Evolutionary conservation across 92 coral and sea anemone genomes (phyloP), one percentile per base, ranked within the genome.

Genomic region (Phenganax marumi): DNA sequence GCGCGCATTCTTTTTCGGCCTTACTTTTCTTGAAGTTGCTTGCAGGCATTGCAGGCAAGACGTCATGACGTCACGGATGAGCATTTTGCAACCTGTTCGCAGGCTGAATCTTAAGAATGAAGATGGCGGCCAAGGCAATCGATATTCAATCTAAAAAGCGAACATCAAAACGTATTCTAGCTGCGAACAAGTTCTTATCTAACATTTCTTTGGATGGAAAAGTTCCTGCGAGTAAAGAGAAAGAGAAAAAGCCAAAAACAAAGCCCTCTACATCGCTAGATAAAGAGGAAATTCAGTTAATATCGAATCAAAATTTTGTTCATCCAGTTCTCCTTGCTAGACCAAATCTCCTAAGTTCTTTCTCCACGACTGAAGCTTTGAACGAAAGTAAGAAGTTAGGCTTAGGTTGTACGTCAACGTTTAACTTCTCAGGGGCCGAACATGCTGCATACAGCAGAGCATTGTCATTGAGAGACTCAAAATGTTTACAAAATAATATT

Each of bases 191-290:
- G 14, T 96, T 96, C 77, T 94, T 96, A 8, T 91, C 99, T 43
- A 90, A 85, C 24, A 96, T 96, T 72, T 96, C 99, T 8, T 89
- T 96, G 6, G 99, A 96, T 83, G 99, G 99, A 19, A 92, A 90
- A 26, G 50, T 91, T 63, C 68, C 70, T 17, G 26, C 80, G 70
- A 90, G 87, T 62, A 75, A 76, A 18, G 58, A 61, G 0, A 81
- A 81, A 39, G 76, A 70, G 65, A 76, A 52, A 56, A 87, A 84
- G 23, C 58, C 26, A 25, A 82, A 26, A 49, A 50, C 47, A 21
- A 81, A 77, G 22, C 64, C 19, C 0, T 14, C 24, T 23, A 49
- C 50, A 14, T 12, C 61, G 12, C 50, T 72, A 7, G 75, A 63
- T 12, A 64, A 71, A 19, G 84, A 66, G 3, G 90, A 71, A 60